Percentiles rank a stretch among this genome's conserved stretches.
phyloP scores from a whole-genome alignment of 2,113 vertebrate genomes.

The Lagopus muta region DNA sequence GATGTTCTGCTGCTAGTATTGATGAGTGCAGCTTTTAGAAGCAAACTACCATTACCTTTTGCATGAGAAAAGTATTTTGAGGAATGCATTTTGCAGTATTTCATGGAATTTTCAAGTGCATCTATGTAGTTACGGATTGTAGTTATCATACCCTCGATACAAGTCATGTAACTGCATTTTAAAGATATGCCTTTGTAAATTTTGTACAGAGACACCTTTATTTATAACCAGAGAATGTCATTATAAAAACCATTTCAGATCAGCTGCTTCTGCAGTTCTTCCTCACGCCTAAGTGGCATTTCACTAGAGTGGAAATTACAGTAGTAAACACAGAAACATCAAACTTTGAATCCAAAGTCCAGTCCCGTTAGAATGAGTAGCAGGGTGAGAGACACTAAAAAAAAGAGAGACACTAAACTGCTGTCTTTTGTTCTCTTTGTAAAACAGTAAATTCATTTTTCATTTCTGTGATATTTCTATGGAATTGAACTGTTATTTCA shows the following conservation, averaged over 20 bases:
- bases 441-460: background rate
- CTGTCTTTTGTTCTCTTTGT: background rate
- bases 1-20: background rate
- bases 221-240: slow-evolving; percentile 29
- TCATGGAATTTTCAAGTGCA: background rate
- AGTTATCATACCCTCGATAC: background rate
- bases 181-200: background rate
- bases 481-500: background rate
- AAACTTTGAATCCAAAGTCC: background rate
- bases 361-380: background rate
- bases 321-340: background rate
- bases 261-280: background rate
- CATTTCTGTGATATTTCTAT: background rate
- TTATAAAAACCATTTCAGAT: slow-evolving; percentile 26
- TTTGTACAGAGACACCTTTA: background rate
- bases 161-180: background rate
- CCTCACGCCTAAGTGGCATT: background rate
- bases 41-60: background rate
- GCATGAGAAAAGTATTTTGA: background rate
- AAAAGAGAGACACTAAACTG: background rate
- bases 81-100: background rate
- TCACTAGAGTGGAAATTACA: background rate
- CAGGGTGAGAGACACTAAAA: background rate
- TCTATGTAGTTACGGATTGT: background rate
- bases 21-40: background rate